phyloP scores from a whole-genome alignment of 2,797 vertebrate genomes.

The Tiaroga cobitis region DNA sequence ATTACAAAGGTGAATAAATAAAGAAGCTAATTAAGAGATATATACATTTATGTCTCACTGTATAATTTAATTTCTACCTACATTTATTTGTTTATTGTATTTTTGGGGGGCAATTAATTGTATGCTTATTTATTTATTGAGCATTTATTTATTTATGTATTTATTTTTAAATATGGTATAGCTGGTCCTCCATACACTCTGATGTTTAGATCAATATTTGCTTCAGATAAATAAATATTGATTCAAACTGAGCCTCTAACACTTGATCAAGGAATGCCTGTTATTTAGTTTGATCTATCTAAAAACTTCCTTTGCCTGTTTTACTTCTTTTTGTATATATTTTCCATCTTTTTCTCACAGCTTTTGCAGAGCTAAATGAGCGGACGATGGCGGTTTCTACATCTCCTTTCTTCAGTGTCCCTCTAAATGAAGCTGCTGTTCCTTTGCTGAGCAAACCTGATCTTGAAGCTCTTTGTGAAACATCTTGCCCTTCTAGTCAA shows the following conservation, averaged over 20 bases:
- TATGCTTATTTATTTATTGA: no score
- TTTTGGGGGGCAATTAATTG: no score
- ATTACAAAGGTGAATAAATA: no score
- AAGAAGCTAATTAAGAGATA: no score
- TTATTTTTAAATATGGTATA: no score
- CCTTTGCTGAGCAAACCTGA: conserved; percentile 78
- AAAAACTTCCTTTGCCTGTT: not conserved
- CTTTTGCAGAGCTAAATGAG: conserved; percentile 16
- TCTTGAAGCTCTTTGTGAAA: conserved; percentile 81
- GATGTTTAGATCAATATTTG: not conserved
- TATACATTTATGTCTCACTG: no score
- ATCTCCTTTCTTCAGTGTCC: conserved; percentile 38
- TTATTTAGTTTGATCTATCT: not conserved
- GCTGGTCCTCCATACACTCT: no score
- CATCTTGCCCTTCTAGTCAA: conserved; percentile 42
- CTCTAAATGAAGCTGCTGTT: conserved; percentile 53
- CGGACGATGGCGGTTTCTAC: conserved; percentile 8
- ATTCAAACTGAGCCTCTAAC: not conserved
- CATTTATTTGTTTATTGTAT: no score
- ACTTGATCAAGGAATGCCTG: not conserved
- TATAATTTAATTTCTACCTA: no score
- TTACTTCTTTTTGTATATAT: not conserved
- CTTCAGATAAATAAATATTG: not conserved
- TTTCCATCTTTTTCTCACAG: conserved; percentile 24
- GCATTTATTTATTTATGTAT: no score